Conservation (phyloP, 2,113 vertebrate genomes). For the Chionodraco myersi region DNA sequence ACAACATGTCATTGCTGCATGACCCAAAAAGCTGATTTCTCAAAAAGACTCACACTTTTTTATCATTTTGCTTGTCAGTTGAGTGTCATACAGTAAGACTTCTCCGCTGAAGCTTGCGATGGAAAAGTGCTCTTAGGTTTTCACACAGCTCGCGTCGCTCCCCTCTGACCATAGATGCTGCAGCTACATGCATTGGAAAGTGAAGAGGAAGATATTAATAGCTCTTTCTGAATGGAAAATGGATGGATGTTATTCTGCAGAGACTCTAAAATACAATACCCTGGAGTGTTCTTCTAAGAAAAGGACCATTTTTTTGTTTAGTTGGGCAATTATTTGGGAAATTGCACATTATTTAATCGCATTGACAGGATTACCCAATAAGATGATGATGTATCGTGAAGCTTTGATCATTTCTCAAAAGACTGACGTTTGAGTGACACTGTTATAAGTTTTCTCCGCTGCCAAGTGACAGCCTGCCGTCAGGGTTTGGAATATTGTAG, state of each 20-base stretch:
- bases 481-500: not conserved
- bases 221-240: constrained; percentile 12
- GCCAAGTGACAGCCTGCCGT: constrained; percentile 6
- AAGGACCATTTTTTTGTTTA: not conserved
- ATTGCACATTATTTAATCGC: not conserved
- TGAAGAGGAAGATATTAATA: constrained; percentile 43
- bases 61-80: not conserved
- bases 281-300: not conserved
- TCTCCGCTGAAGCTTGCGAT: constrained; percentile 29
- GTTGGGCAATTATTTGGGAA: not conserved
- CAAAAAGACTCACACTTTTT: too few relatives aligned
- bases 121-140: constrained; percentile 56
- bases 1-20: too few relatives aligned
- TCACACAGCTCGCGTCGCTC: constrained; percentile 24
- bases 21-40: too few relatives aligned
- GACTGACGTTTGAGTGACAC: not conserved
- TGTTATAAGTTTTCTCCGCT: not conserved
- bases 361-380: not conserved
- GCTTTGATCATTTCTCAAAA: not conserved
- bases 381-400: not conserved
- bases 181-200: constrained; percentile 34
- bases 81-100: not conserved
- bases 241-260: constrained; percentile 10
- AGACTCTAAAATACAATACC: constrained; percentile 28
- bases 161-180: constrained; percentile 43